Base-by-base conservation (phyloP, 1,140 invertebrate genomes). In the Bilobella aurantiaca region DNA sequence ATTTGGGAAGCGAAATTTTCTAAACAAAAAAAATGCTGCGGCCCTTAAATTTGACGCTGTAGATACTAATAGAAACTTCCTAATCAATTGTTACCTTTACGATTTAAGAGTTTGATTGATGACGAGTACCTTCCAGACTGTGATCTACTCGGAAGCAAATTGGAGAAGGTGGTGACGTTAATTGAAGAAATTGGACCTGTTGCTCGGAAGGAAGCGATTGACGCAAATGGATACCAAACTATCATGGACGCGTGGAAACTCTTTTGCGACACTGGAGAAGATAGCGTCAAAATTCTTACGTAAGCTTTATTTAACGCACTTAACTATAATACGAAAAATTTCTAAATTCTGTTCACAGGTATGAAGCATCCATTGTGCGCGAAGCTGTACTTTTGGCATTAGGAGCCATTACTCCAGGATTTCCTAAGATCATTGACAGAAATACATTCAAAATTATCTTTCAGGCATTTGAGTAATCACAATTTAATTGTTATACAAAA, bases 391-490 rank as follows among this genome's bases (percentile, higher is more conserved):
- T 62, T 47, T 3, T 29, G 28, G 63, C 63, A 18, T 32, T 69
- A 21, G 21, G 46, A 8, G 8, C 34, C 2, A 5, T 69, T 1
- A 65, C 58, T 12, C 32, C 46, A n/a, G 67, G 63, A 0, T 62
- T 31, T n/a, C 49, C 67, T 27, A 58, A 69, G n/a, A 62, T 65
- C 56, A n/a, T 69, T 0, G 63, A 65, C 30, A 42, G 53, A 23
- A 42, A 27, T 8, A 60, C 57, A n/a, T 37, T 56, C 3, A 37
- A 29, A 21, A 69, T 69, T 63, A 42, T 69, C 27, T 18, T 59
- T 2, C 67, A 69, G 28, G 63, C 58, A 37, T 47, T 69, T 16
- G 58, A 64, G 67, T 69, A 63, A 65, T 68, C 37, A 12, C 16
- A 14, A 27, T 12, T 8, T 32, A 16, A 59, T 28, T 29, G n/a